Evolutionary conservation across 2,888 invertebrate genomes (phyloP), one percentile per base, ranked within the genome.

Genomic region (Lamproptera curius): DNA sequence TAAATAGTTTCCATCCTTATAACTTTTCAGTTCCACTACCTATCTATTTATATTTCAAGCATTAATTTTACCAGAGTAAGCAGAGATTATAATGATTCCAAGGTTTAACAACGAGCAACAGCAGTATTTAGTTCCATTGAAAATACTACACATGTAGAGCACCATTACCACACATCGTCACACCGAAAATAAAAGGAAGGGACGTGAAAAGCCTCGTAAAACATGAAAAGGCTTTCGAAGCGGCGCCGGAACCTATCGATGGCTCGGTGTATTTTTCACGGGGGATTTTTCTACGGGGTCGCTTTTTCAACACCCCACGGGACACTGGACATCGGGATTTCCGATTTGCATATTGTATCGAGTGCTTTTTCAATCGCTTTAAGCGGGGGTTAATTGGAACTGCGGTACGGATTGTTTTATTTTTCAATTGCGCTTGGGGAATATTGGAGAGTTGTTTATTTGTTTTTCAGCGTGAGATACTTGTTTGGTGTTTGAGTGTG

Each of bases 271-370:
- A 51, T 56, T 61, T 65, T 63, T 51, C 53, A 42, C 42, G 54
- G 54, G 55, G 53, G 47, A 42, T 38, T 55, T 54, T 54, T 51
- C 20, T 35, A 37, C 38, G 42, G 45, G 48, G 48, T 48, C 40
- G 48, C 34, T 49, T 49, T 60, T 63, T 63, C 55, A 55, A 56
- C 60, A 51, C 4, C 20, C 4, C 20, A 56, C 50, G 55, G 42
- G 54, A 50, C 57, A 71, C 73, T 62, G 72, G 74, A 69, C 69
- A 69, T 65, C 67, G 66, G 68, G 64, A 72, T 70, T 70, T 49
- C 46, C 67, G 59, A 83, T 84, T 83, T 82, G 76, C 84, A 84
- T 84, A 79, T 78, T 76, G 77, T 73, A 71, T 68, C 68, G 68
- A 49, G 48, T 49, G 53, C 54, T 56, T 56, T 60, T 61, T 59